phyloP scores from a whole-genome alignment of 2,113 vertebrate species.

The Burhinus bistriatus region DNA sequence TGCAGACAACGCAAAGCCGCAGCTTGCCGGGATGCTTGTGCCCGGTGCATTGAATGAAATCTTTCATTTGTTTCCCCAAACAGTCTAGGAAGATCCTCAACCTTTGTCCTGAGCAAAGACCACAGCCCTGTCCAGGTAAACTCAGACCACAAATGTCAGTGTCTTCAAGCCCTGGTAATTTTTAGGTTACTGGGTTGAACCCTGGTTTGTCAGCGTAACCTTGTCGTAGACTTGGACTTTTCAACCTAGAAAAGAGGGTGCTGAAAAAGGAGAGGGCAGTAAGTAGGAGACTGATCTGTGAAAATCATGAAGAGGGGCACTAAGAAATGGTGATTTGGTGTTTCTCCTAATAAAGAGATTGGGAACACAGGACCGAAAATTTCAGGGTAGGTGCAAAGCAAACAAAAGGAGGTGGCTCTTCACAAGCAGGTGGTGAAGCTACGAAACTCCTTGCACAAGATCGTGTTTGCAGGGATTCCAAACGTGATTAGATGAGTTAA shows the following conservation, averaged over 20 bases:
- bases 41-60: neutral
- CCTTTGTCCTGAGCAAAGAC: neutral
- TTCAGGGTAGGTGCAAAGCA: rapidly evolving
- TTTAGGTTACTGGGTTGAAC: neutral
- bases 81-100: neutral
- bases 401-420: neutral
- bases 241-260: neutral
- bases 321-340: neutral
- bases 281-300: neutral
- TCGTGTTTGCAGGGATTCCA: neutral
- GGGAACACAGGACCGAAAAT: no score
- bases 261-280: neutral
- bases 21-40: neutral
- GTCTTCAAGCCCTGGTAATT: neutral
- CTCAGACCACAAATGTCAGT: neutral
- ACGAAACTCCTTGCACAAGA: neutral
- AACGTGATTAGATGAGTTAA: neutral
- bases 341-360: neutral
- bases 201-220: neutral
- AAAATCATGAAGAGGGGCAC: neutral
- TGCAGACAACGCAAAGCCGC: neutral
- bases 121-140: neutral
- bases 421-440: neutral
- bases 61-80: neutral
- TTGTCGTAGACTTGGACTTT: neutral